Conservation (phyloP, 2,888 invertebrate genomes). For the Cyrtodaria siliqua region DNA sequence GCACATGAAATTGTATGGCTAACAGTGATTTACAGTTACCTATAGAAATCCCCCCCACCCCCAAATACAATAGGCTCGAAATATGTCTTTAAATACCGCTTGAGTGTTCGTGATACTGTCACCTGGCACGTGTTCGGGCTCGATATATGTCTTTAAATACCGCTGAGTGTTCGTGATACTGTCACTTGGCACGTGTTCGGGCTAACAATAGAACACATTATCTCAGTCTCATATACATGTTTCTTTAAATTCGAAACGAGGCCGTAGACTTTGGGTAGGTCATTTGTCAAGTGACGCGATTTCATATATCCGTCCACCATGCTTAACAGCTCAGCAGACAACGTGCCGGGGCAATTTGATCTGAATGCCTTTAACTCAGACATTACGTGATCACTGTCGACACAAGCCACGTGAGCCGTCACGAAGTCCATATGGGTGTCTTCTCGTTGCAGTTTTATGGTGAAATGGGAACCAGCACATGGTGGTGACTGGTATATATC, state of each 20-base stretch:
- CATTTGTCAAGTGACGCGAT: conserved; percentile 12
- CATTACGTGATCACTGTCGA: conserved; percentile 9
- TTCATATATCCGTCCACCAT: conserved; percentile 43
- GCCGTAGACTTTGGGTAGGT: conserved; percentile 49
- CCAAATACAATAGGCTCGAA: too few species aligned
- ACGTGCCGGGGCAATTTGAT: conserved; percentile 27
- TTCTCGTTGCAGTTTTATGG: conserved; percentile 33
- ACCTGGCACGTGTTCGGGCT: too few species aligned
- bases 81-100: too few species aligned
- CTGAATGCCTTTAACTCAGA: conserved; percentile 25
- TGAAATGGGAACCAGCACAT: conserved; percentile 24
- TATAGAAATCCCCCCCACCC: too few species aligned
- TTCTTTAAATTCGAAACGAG: conserved; percentile 21
- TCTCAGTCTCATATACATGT: conserved; percentile 15
- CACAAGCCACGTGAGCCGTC: conserved; percentile 9
- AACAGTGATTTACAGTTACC: too few species aligned
- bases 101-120: too few species aligned
- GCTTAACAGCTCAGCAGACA: conserved; percentile 34
- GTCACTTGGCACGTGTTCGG: conserved; percentile 48
- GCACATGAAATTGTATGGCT: too few species aligned
- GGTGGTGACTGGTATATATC: conserved; percentile 36
- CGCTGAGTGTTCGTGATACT: conserved; percentile 40
- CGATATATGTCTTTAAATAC: too few species aligned
- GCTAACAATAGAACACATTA: conserved; percentile 38
- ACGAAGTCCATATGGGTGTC: conserved; percentile 54